Base-by-base conservation (phyloP, 2,888 invertebrate genomes). In the Galerucella calmariensis region DNA sequence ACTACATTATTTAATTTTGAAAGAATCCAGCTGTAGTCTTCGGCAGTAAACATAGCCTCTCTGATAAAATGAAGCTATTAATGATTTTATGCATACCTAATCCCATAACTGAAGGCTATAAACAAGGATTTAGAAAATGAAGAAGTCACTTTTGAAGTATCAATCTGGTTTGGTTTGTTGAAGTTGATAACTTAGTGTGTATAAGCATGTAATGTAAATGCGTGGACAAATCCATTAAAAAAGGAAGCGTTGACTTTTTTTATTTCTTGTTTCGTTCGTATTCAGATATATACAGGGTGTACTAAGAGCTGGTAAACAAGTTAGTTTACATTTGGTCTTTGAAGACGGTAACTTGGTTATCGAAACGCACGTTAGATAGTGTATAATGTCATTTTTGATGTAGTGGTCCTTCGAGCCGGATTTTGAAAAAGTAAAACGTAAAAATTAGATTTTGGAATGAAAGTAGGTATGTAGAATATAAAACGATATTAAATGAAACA, bases 101-200 rank as follows among this genome's bases (percentile, higher is more conserved):
- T 75, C 65, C 65, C 58, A 44, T 72, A 69, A 72, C 72, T 63
- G 53, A 72, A 75, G 62, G 75, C 69, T 51, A 69, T 75, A 75
- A 75, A 75, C 61, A 66, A 61, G 73, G 72, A 75, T 75, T 75
- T 75, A 51, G 72, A 53, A 73, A 68, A 73, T 68, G 69, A 70
- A 75, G 67, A 65, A 73, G 59, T 41, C 48, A 69, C 48, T 69
- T 69, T 63, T 58, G 69, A 71, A 66, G 69, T 53, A 56, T 61
- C 71, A 44, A 59, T 74, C 71, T 63, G 72, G 74, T 62, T 72
- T 12, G 61, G 35, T 61, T 65, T 65, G 44, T 65, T 65, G 63
- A 65, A 16, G 46, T 20, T 16, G 41, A 44, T 14, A 63, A 63
- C 53, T 59, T 14, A 24, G 35, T 65, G 20, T 56, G 16, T 65